A percentile compares a stretch with the other conserved stretches of the same genome.
phyloP scores from a whole-genome alignment of 1,140 invertebrate species.

The Chionoecetes opilio region DNA sequence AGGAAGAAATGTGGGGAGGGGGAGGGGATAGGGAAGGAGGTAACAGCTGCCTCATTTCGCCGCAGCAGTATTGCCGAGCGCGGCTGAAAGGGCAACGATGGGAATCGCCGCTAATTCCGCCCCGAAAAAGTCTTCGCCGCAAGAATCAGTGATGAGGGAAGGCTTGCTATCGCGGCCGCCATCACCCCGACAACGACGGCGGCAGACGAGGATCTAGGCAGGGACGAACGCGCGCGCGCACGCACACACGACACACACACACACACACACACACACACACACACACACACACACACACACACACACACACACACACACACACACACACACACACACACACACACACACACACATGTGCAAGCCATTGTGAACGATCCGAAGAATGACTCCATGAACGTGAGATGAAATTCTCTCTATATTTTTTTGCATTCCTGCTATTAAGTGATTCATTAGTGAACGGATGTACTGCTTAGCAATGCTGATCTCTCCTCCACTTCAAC shows the following conservation, averaged over 20 bases:
- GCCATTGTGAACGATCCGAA: background rate
- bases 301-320: conserved; percentile 19
- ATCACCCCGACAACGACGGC: background rate
- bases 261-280: background rate
- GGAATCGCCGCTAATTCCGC: background rate
- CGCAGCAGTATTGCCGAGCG: background rate
- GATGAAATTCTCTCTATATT: background rate
- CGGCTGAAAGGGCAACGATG: background rate
- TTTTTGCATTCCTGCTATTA: background rate
- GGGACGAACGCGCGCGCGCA: background rate
- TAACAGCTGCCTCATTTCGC: background rate
- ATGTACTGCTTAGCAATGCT: background rate
- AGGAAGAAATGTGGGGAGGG: background rate
- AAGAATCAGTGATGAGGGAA: conserved; percentile 6
- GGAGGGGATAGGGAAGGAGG: background rate
- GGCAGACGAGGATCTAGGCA: no score
- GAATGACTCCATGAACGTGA: background rate
- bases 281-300: background rate
- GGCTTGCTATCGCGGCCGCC: background rate
- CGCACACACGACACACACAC: background rate
- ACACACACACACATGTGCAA: background rate
- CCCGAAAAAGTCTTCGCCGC: background rate
- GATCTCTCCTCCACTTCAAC: no score
- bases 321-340: conserved; percentile 27
- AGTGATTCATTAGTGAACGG: conserved; percentile 4